These are phyloP conservation scores for Polyommatus iphigenia DNA, from an alignment of 2,888 invertebrate species.

Conservation along the genomic window DNA sequence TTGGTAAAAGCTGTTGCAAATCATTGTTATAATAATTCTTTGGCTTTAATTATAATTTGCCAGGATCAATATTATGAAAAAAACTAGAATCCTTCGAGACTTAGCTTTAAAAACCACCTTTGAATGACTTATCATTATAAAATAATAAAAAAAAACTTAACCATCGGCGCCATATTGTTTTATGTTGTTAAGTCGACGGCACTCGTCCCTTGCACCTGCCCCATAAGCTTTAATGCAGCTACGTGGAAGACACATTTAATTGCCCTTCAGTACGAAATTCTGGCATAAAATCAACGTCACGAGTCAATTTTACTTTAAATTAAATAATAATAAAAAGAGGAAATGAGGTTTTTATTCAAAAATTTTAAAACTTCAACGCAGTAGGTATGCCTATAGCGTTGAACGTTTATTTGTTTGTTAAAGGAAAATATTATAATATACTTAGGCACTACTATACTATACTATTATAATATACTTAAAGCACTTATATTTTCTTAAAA, in stretches of 20 bases:
- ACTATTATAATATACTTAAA: too few relatives aligned
- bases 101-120: background rate
- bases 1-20: background rate
- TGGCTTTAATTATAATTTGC: too few relatives aligned
- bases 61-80: too few relatives aligned
- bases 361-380: background rate
- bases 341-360: background rate
- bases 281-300: conserved; percentile 12
- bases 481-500: too few relatives aligned
- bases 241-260: conserved; percentile 47
- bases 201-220: conserved; percentile 52
- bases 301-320: conserved; percentile 15
- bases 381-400: background rate
- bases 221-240: conserved; percentile 51
- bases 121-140: conserved; percentile 26
- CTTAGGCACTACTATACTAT: too few relatives aligned
- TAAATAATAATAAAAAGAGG: conserved; percentile 19
- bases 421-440: background rate
- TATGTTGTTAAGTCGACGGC: conserved; percentile 65
- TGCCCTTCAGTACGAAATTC: conserved; percentile 41
- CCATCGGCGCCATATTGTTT: conserved; percentile 62
- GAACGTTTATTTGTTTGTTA: background rate
- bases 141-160: conserved; percentile 34
- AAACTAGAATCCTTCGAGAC: too few relatives aligned
- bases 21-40: too few relatives aligned